phyloP scores from a whole-genome alignment of 2,113 vertebrate genomes.

The Pithys albifrons region DNA sequence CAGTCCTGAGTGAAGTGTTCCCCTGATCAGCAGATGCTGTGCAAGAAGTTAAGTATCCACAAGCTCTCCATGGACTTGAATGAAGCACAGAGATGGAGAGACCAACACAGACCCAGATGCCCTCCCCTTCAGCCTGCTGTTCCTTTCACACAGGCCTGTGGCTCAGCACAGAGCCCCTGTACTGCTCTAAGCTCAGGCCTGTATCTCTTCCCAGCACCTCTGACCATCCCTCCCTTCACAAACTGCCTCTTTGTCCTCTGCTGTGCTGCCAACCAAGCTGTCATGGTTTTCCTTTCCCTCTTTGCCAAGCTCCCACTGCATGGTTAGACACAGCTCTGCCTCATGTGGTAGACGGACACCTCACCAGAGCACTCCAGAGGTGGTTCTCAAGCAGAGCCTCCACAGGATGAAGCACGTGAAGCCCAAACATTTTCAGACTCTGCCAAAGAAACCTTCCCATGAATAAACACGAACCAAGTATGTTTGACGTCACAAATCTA shows the following conservation, averaged over 20 bases:
- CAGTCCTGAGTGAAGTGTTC: rapidly evolving
- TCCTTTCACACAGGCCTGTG: background rate
- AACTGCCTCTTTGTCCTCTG: background rate
- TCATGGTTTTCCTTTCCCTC: background rate
- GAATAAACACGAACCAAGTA: background rate
- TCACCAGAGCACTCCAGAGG: background rate
- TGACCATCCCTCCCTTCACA: background rate
- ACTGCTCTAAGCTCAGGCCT: rapidly evolving
- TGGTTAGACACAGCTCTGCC: background rate
- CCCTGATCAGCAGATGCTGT: background rate
- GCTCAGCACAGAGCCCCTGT: background rate
- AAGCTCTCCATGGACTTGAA: rapidly evolving
- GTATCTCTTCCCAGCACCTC: background rate
- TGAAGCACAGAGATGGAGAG: background rate
- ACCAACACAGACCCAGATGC: rapidly evolving
- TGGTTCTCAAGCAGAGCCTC: background rate
- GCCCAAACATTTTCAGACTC: background rate
- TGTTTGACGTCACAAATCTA: background rate
- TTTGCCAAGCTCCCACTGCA: background rate
- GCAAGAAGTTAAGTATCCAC: background rate
- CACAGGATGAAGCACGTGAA: background rate
- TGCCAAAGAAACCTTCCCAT: background rate
- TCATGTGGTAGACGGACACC: rapidly evolving
- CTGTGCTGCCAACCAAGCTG: background rate
- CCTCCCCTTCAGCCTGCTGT: background rate